Evolutionary conservation across 2,113 vertebrate species (phyloP).

Genomic region (Siphamia tubifer): DNA sequence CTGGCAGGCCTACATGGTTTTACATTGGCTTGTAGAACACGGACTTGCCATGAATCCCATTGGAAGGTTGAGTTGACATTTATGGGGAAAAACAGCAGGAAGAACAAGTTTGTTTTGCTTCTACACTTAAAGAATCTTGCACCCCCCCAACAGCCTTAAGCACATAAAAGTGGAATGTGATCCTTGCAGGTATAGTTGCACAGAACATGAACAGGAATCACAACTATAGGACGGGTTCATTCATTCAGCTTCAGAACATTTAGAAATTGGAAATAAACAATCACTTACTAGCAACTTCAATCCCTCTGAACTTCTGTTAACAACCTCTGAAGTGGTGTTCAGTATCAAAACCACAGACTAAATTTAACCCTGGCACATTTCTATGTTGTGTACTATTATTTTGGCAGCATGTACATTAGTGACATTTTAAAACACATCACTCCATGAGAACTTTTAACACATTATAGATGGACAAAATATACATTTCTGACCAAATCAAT

Average conservation of each 20-base stretch:
- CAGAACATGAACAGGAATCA: background rate
- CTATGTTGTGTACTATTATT: constrained; percentile 36
- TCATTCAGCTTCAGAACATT: too few species aligned
- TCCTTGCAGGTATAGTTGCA: background rate
- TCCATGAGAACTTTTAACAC: background rate
- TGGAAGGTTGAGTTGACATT: background rate
- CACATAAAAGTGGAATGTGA: background rate
- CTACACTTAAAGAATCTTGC: background rate
- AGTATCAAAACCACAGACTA: constrained; percentile 55
- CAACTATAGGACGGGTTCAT: background rate
- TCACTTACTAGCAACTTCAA: background rate
- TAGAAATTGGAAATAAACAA: too few species aligned
- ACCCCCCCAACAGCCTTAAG: background rate
- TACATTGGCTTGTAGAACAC: background rate
- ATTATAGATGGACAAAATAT: background rate
- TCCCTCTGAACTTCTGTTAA: constrained; percentile 13
- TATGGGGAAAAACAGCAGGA: too few species aligned
- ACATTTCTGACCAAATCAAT: background rate
- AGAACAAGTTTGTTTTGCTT: background rate
- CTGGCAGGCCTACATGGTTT: background rate
- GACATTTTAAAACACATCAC: background rate
- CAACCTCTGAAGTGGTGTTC: constrained; percentile 40
- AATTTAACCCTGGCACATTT: constrained; percentile 54
- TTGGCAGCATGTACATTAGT: background rate
- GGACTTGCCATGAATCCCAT: background rate